These are phyloP conservation scores for Cataglyphis rosenhaueri DNA, from an alignment of 2,888 invertebrate species.

Conservation along the genomic window DNA sequence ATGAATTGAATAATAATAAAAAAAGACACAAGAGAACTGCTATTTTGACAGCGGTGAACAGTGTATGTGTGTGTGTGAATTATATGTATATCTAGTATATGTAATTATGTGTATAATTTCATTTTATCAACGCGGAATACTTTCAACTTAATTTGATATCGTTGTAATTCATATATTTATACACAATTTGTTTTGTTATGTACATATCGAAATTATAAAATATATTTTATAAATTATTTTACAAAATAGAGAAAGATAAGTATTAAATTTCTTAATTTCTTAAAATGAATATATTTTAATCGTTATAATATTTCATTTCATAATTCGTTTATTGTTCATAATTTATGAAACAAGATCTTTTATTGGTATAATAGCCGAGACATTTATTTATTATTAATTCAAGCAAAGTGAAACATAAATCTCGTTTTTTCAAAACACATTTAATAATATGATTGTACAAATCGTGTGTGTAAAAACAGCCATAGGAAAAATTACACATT, in stretches of 20 bases:
- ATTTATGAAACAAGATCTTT: constrained; percentile 5
- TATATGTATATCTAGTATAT: background rate
- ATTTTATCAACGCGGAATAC: background rate
- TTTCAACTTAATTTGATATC: background rate
- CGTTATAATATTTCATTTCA: background rate
- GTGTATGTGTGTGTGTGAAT: background rate
- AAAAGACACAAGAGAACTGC: background rate
- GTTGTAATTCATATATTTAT: background rate
- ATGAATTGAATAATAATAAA: background rate
- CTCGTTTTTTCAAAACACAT: constrained; percentile 22
- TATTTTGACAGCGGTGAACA: background rate
- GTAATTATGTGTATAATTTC: background rate
- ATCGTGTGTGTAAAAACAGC: constrained; percentile 13
- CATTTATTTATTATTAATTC: constrained; percentile 17
- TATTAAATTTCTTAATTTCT: background rate
- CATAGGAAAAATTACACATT: constrained; percentile 28
- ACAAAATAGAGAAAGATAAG: background rate
- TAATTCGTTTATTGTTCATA: background rate
- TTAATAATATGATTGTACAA: background rate
- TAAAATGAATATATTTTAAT: background rate
- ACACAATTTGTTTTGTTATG: background rate
- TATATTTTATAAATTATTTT: background rate
- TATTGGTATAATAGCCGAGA: background rate
- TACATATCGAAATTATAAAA: background rate
- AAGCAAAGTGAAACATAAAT: background rate